Percentiles rank a stretch among this genome's conserved stretches.
phyloP scores from a whole-genome alignment of 2,797 vertebrate species.

The Loriculus beryllinus region DNA sequence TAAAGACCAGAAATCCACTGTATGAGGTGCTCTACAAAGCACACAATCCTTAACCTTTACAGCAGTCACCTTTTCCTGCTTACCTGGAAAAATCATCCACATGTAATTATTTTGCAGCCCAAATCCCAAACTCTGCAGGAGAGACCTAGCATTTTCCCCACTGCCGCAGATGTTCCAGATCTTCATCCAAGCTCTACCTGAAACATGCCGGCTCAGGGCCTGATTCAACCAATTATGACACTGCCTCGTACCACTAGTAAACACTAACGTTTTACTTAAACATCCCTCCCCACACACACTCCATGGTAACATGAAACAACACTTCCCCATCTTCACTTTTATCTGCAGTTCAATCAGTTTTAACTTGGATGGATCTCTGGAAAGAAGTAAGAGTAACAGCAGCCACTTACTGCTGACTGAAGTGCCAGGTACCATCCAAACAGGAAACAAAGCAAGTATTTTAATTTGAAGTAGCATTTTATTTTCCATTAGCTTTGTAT shows the following conservation, averaged over 20 bases:
- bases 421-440: neutral
- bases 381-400: conserved; percentile 10
- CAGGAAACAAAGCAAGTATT: conserved; percentile 21
- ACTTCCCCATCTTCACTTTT: conserved; percentile 43
- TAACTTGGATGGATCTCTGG: conserved; percentile 53
- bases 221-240: neutral
- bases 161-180: neutral
- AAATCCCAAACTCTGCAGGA: neutral
- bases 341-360: neutral
- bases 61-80: neutral
- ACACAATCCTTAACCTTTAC: neutral
- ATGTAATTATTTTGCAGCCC: neutral
- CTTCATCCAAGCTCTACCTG: conserved; percentile 6
- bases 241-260: neutral
- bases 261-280: conserved; percentile 29
- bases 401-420: neutral
- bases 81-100: neutral
- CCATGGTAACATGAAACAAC: neutral
- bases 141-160: neutral
- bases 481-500: conserved; percentile 63
- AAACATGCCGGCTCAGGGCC: neutral
- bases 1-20: neutral
- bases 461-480: conserved; percentile 46
- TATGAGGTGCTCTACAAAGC: neutral
- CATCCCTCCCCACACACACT: neutral